Evolutionary conservation across 2,113 vertebrate genomes (phyloP), one percentile per base, ranked within the genome.

Genomic region (Todiramphus chloris): DNA sequence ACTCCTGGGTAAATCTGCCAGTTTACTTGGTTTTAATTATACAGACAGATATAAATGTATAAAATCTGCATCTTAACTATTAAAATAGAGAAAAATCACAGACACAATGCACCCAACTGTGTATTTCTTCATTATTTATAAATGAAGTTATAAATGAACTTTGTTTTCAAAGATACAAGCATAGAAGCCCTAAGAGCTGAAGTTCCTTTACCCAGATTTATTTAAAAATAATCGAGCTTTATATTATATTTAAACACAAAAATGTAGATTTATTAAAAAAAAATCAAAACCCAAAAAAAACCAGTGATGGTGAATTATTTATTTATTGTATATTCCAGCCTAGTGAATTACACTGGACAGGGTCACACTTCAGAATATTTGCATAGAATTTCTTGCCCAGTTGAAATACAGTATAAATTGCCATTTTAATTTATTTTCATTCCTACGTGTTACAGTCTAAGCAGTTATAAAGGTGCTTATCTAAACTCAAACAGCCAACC

Each of bases 21-120:
- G 68, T 94, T 94, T 94, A 53, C 94, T 97, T 89, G 78, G n/a
- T 97, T 97, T 98, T 96, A 87, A 90, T 96, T 96, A 89, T 66
- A 88, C 60, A 96, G 85, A 94, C 39, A 91, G 74, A 51, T 25
- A 51, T 51, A 51, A 14, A 51, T 51, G 50, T 24, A 51, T 97
- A 97, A 89, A 91, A 94, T 94, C 93, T 85, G 33, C 83, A 83
- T 96, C 89, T 66, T 94, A 94, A 86, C 60, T 97, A 41, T 41
- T 41, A 97, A 95, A 96, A 94, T 89, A 80, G 11, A 97, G 93
- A 96, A 96, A 96, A 97, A 91, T 87, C 82, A 94, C 68, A 96
- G 83, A 92, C 87, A 96, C 78, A 92, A 8, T 97, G 83, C 90
- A 96, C 66, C 66, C 58, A 95, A 55, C 91, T 35, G 5, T 97